Evolutionary conservation across 2,113 vertebrate species (phyloP), one percentile per base, ranked within the genome.

Genomic region (Cavia porcellus): DNA sequence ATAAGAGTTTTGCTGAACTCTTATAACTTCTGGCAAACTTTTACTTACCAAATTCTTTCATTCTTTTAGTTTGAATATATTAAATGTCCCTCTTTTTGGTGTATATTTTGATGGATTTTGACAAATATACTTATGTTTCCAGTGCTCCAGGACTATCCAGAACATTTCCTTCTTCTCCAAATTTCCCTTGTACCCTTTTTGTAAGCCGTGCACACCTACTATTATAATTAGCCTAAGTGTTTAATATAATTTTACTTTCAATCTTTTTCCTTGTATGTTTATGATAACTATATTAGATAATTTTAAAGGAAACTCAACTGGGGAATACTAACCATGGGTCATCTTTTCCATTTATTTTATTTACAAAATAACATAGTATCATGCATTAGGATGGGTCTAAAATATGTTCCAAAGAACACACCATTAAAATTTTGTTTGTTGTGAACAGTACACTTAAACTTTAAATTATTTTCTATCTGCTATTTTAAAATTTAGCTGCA

Each of bases 391-490:
- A 72, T 47, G 5, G 32, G 15, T 7, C 5, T n/a, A 47, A 61
- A 80, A 8, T 64, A 64, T 45, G 22, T 20, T 74, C 13, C 81
- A 30, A 62, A 52, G 42, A 35, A 62, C 35, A 86, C 3, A 25
- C n/a, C 35, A 62, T 45, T 93, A 80, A 96, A 95, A 3, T 1
- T 89, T 4, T 30, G 7, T 55, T 79, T 11, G 55, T 22, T 77
- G 3, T 4, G 80, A 38, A 79, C 15, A 79, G 15, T n/a, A 28
- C 35, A 87, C 55, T 92, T 89, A 83, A 94, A 83, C 1, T 35
- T 93, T 74, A 15, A 91, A 57, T 57, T 86, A 22, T 24, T 83
- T 92, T 92, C 25, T 86, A 75, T 79, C 30, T 86, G 47, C n/a
- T 24, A 83, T 19, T 8, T 42, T 89, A 80, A 94, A 19, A 20